Percentiles rank a stretch among this genome's conserved stretches.
phyloP scores from a whole-genome alignment of 2,113 vertebrate genomes.

The Saguinus midas region DNA sequence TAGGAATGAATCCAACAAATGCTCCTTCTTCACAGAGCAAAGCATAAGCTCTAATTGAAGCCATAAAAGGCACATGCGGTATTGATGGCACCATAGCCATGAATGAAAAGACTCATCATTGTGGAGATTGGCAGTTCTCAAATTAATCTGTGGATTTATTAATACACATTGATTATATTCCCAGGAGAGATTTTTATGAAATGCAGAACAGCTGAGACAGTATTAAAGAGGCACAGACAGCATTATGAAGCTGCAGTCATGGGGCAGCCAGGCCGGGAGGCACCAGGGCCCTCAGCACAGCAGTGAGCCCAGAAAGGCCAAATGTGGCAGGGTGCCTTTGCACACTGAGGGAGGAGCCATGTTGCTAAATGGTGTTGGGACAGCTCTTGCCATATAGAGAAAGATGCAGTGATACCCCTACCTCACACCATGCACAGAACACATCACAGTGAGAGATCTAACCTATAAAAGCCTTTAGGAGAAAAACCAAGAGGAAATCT shows the following conservation, averaged over 20 bases:
- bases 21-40: neutral
- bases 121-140: neutral
- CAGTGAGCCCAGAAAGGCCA: neutral
- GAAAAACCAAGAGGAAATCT: neutral
- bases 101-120: neutral
- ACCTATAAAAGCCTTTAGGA: neutral
- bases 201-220: neutral
- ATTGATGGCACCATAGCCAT: neutral
- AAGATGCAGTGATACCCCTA: neutral
- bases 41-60: neutral
- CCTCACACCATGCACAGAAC: neutral
- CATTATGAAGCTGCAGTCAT: no score
- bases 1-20: neutral
- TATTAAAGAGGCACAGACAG: accelerated
- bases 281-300: no score
- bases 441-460: neutral
- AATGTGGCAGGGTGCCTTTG: neutral
- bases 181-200: neutral
- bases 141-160: neutral
- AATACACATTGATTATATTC: neutral
- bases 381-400: neutral
- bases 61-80: neutral
- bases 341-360: neutral
- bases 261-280: no score
- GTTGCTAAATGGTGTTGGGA: neutral